phyloP scores from a whole-genome alignment of 2,113 vertebrate genomes.

The Neogale vison region DNA sequence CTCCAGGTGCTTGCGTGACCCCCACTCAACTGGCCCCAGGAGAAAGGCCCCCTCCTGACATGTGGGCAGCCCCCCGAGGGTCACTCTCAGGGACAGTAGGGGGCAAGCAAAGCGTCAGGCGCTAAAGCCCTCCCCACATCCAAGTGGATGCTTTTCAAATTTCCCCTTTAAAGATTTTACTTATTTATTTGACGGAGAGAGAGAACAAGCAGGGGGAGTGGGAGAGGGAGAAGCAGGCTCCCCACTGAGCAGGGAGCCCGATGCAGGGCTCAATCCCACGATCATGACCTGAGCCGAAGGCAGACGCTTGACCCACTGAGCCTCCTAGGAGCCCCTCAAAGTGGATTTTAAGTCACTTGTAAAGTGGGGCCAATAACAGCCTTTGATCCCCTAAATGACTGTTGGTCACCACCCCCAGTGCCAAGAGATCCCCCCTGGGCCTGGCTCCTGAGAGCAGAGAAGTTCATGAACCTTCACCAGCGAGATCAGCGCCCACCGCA shows the following conservation, averaged over 20 bases:
- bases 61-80: neutral
- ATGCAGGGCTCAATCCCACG: too few species aligned
- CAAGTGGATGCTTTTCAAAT: too few species aligned
- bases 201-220: too few species aligned
- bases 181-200: too few species aligned
- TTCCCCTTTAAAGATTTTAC: too few species aligned
- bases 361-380: neutral
- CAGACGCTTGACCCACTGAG: too few species aligned
- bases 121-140: neutral
- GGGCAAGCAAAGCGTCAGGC: accelerated
- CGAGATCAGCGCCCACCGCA: accelerated
- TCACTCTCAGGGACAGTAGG: neutral
- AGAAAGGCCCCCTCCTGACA: neutral
- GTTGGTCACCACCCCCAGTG: neutral
- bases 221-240: too few species aligned
- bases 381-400: neutral
- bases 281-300: too few species aligned
- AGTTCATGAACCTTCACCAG: accelerated
- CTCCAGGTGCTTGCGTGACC: accelerated
- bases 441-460: accelerated
- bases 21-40: too few species aligned
- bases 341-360: neutral
- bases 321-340: too few species aligned
- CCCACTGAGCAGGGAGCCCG: too few species aligned
- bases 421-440: neutral